Base-by-base conservation (phyloP, 2,797 vertebrate genomes). In the Hypotaenidia okinawae region DNA sequence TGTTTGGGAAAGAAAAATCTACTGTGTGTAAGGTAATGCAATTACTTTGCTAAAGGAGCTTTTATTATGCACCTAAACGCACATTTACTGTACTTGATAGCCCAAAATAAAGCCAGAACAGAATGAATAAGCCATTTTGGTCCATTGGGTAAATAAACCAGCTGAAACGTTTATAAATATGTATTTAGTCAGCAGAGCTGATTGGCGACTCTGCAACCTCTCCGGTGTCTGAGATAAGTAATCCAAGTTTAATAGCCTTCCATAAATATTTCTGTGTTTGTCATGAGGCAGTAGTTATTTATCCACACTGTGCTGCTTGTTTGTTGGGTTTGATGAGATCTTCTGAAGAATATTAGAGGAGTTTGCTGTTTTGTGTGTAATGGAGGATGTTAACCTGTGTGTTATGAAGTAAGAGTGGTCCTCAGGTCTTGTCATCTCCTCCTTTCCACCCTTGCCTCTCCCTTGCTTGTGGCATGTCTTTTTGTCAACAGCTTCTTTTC, bases 21-120 rank as follows among this genome's bases (percentile, higher is more conserved):
- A 54, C 84, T 70, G 37, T 61, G n/a, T 49, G 54, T 84, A 85
- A 93, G 89, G 87, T 93, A 96, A 97, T 94, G 90, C 94, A 97
- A 98, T 98, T 97, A 97, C 72, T 97, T 97, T 93, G 90, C 87
- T 92, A 90, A 96, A 97, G 84, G 93, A 87, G 87, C 81, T 91
- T 96, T 97, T 93, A 84, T 97, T 96, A 93, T 79, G 92, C 86
- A 68, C 79, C 89, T 97, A 97, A 97, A 95, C 95, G 96, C 77
- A 74, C 90, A 95, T 96, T 97, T 97, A 91, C 69, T 94, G 91
- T 96, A 94, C 81, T 96, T 95, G 88, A 84, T 95, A 95, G 97
- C 94, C 59, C 74, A 85, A 95, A 97, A 96, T 96, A 97, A 92
- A 94, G 87, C 74, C 87, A 79, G 74, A 95, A 79, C 64, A 84